Conservation (phyloP, 2,888 invertebrate genomes). For the Altica lythri region DNA sequence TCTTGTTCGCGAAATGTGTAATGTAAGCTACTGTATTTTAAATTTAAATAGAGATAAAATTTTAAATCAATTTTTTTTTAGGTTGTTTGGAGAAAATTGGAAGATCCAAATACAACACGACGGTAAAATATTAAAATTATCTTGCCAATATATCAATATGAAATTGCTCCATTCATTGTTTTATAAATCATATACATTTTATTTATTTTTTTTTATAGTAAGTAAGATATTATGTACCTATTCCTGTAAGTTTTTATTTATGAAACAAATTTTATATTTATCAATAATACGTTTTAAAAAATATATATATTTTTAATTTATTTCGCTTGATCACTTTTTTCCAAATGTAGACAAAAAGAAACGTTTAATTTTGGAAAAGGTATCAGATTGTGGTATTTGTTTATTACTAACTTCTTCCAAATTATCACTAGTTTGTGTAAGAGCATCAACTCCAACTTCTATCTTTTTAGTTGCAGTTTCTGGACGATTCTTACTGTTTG, state of each 20-base stretch:
- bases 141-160: constrained; percentile 13
- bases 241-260: constrained; percentile 21
- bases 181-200: constrained; percentile 6
- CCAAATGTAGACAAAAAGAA: no score
- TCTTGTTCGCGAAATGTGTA: constrained; percentile 93
- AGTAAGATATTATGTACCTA: constrained; percentile 5
- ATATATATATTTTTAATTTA: neutral
- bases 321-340: no score
- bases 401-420: no score
- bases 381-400: no score
- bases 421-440: no score
- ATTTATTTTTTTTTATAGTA: constrained; percentile 19
- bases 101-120: constrained; percentile 67
- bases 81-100: constrained; percentile 90
- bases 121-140: constrained; percentile 24
- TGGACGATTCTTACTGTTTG: no score
- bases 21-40: constrained; percentile 62
- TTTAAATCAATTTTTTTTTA: constrained; percentile 45
- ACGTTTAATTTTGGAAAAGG: no score
- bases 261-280: constrained; percentile 17
- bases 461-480: no score
- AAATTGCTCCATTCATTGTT: neutral
- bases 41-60: neutral
- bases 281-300: constrained; percentile 12
- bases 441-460: no score